A percentile compares a stretch with the other conserved stretches of the same genome.
phyloP scores from a whole-genome alignment of 2,797 vertebrate genomes.

The Argya squamiceps region DNA sequence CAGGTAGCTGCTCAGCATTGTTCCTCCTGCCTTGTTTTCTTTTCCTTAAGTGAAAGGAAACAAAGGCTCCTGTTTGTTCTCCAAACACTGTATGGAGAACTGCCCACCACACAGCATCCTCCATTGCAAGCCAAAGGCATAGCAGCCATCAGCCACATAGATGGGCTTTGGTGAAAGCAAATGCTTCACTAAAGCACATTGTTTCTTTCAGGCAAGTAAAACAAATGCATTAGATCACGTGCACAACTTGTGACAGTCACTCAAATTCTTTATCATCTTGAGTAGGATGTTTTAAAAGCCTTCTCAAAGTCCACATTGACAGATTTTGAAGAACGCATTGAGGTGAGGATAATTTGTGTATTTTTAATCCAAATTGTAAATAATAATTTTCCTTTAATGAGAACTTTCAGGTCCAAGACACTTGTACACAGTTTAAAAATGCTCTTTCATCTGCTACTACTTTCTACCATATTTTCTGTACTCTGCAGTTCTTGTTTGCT shows the following conservation, averaged over 20 bases:
- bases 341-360: slow-evolving; percentile 29
- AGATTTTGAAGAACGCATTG: slow-evolving; percentile 46
- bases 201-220: neutral
- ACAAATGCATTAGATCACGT: neutral
- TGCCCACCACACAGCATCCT: slow-evolving; percentile 31
- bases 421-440: neutral
- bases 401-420: neutral
- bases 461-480: slow-evolving; percentile 23
- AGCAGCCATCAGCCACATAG: neutral
- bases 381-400: neutral
- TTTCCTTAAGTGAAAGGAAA: slow-evolving; percentile 55
- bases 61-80: slow-evolving; percentile 67
- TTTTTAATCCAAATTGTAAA: neutral
- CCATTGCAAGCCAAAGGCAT: neutral
- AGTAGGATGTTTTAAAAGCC: neutral
- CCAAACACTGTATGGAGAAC: no score
- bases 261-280: neutral
- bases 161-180: neutral
- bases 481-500: slow-evolving; percentile 22
- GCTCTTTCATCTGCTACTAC: neutral
- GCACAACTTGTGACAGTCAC: neutral
- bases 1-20: slow-evolving; percentile 37
- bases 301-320: neutral
- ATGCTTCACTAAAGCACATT: neutral
- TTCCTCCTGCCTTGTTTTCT: slow-evolving; percentile 36